These are phyloP conservation scores for Dicyrtomina minuta DNA, from an alignment of 2,888 invertebrate genomes.

Conservation along the genomic window DNA sequence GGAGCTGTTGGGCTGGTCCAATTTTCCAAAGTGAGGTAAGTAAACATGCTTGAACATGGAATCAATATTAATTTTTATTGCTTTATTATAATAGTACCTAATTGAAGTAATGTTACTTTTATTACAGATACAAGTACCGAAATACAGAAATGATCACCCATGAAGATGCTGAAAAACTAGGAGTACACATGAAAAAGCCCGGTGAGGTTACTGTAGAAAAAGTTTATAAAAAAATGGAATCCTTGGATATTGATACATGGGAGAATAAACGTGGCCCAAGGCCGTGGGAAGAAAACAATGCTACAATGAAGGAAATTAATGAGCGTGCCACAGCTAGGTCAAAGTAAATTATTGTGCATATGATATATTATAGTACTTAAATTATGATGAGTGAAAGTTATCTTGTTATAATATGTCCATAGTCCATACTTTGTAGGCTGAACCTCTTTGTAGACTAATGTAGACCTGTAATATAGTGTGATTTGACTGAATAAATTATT, in stretches of 20 bases:
- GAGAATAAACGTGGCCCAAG: constrained; percentile 80
- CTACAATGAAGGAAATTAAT: no score
- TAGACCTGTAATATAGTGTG: no score
- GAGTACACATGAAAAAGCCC: constrained; percentile 67
- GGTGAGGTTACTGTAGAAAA: constrained; percentile 72
- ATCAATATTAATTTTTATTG: background rate
- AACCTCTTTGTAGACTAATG: no score
- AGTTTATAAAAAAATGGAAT: constrained; percentile 71
- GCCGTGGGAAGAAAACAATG: constrained; percentile 72
- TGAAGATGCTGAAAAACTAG: constrained; percentile 68
- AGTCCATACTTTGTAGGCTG: no score
- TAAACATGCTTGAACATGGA: background rate
- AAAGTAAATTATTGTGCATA: no score
- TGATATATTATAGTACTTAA: no score
- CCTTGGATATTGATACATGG: constrained; percentile 78
- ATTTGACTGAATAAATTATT: no score
- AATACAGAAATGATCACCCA: constrained; percentile 60
- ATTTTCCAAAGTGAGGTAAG: constrained; percentile 72
- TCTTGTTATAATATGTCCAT: no score
- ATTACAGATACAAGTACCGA: constrained; percentile 62
- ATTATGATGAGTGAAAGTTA: no score
- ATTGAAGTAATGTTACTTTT: background rate
- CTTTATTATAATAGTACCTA: background rate
- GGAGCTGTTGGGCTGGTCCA: constrained; percentile 75
- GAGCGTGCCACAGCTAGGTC: no score